A percentile compares a stretch with the other conserved stretches of the same genome.
Conservation (phyloP, 1,140 invertebrate genomes). For the Uloborus diversus region DNA sequence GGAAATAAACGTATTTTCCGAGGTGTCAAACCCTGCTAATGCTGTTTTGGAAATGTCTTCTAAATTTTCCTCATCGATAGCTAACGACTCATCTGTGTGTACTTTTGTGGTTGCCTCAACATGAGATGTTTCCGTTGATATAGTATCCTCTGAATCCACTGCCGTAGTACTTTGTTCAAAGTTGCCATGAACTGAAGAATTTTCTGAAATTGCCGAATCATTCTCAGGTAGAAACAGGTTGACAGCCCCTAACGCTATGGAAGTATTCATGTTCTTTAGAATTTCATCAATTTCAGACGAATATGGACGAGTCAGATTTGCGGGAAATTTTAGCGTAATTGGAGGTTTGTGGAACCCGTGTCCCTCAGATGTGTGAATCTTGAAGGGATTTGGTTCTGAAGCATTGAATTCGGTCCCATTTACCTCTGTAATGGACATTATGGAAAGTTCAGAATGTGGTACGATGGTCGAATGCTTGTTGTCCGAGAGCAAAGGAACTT, state of each 20-base stretch:
- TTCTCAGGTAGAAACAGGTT: neutral
- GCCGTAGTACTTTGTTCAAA: too few relatives aligned
- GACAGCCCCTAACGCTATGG: neutral
- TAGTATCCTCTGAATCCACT: neutral
- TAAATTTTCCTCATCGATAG: neutral
- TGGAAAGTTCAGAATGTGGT: too few relatives aligned
- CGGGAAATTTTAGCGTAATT: neutral
- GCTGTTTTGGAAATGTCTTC: neutral
- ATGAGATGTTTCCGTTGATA: neutral
- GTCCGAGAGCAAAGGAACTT: too few relatives aligned
- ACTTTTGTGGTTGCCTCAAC: neutral
- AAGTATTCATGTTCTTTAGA: neutral
- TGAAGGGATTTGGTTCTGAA: too few relatives aligned
- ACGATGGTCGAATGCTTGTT: too few relatives aligned
- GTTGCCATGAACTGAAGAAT: neutral
- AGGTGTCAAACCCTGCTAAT: neutral
- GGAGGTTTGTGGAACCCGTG: constrained; percentile 28
- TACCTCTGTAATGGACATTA: too few relatives aligned
- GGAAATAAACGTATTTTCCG: neutral
- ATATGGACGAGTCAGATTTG: neutral
- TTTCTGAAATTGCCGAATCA: neutral
- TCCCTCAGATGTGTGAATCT: neutral
- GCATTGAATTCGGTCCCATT: too few relatives aligned
- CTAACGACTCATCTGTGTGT: neutral
- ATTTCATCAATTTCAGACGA: too few relatives aligned